Evolutionary conservation across 1,140 invertebrate genomes (phyloP).

Genomic region (Ceratosolen solmsi): DNA sequence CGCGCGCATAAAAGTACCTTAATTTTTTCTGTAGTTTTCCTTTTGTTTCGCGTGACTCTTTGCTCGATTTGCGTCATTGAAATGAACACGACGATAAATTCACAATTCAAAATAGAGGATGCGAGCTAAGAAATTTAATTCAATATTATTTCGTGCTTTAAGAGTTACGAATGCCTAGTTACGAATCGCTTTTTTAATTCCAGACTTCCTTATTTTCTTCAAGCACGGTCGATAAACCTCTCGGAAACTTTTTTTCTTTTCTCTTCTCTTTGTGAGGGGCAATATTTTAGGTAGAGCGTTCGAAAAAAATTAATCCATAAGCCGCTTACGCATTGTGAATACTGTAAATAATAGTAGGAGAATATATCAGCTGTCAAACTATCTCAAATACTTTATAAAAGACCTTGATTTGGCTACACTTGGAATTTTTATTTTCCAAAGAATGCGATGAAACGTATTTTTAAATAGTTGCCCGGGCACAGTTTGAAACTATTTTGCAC

Average conservation of each 20-base stretch:
- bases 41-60: too few species aligned
- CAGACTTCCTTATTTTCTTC: conserved; percentile 28
- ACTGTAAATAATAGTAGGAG: conserved; percentile 42
- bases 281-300: conserved; percentile 23
- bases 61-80: too few species aligned
- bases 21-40: too few species aligned
- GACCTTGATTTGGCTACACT: not conserved
- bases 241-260: conserved; percentile 4
- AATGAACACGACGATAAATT: too few species aligned
- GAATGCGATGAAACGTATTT: too few species aligned
- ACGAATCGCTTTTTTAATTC: conserved; percentile 7
- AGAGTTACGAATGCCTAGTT: not conserved
- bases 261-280: too few species aligned
- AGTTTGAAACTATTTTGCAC: too few species aligned
- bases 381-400: not conserved
- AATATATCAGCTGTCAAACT: conserved; percentile 12
- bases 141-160: not conserved
- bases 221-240: conserved; percentile 23
- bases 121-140: too few species aligned
- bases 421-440: not conserved
- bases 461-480: too few species aligned
- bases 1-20: too few species aligned
- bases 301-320: conserved; percentile 42
- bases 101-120: too few species aligned
- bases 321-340: conserved; percentile 14